A percentile compares a stretch with the other conserved stretches of the same genome.
Evolutionary conservation across 64 coral and sea anemone species (phyloP).

Genomic region (Stichodactyla helianthus): DNA sequence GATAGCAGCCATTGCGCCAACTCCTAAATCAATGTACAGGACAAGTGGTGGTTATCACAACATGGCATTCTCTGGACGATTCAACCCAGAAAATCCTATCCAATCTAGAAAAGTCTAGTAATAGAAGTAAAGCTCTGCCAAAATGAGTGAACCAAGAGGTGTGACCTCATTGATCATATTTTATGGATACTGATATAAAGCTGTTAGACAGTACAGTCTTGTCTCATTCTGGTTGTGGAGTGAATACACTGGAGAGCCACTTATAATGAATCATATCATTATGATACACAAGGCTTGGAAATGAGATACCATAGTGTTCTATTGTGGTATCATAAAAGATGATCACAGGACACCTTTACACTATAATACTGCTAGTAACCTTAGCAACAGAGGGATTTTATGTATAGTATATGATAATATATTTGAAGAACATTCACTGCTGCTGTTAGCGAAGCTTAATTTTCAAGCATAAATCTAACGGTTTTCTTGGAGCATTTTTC

Average conservation of each 20-base stretch:
- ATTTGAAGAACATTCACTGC: not conserved
- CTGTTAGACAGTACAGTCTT: too few relatives aligned
- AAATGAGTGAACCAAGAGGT: not conserved
- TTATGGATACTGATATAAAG: not conserved
- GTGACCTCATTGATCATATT: not conserved
- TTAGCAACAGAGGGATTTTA: not conserved
- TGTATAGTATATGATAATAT: not conserved
- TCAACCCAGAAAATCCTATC: conserved; percentile 86
- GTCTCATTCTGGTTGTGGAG: too few relatives aligned
- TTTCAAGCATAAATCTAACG: too few relatives aligned
- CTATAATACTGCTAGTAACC: not conserved
- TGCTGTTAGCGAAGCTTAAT: too few relatives aligned
- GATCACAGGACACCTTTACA: not conserved
- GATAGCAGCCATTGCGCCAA: conserved; percentile 87
- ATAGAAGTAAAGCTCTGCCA: not conserved
- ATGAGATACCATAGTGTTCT: not conserved
- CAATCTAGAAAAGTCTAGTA: conserved; percentile 73
- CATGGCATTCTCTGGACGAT: conserved; percentile 74
- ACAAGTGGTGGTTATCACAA: conserved; percentile 85
- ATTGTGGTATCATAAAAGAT: not conserved
- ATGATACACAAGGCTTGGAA: not conserved
- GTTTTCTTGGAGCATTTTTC: too few relatives aligned
- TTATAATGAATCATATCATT: not conserved
- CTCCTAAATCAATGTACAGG: conserved; percentile 96
- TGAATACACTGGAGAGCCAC: too few relatives aligned